Evolutionary conservation across 1,140 invertebrate genomes (phyloP).

Genomic region (Trinorchestia longiramus): DNA sequence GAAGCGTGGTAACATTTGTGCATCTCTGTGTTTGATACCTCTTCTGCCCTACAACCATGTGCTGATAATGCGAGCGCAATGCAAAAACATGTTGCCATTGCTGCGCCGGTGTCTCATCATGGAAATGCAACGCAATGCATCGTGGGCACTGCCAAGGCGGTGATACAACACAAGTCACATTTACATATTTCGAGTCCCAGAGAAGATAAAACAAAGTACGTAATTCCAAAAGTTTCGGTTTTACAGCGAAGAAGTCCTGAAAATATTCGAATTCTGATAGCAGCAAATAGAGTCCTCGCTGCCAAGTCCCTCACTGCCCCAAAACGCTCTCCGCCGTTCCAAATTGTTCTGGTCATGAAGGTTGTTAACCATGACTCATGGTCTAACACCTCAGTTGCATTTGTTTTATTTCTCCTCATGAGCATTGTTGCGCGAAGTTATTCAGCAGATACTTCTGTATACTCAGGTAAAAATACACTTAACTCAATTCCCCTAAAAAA

Average conservation of each 20-base stretch:
- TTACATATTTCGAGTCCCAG: neutral
- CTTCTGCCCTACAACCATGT: neutral
- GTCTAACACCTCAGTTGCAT: constrained; percentile 33
- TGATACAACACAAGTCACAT: constrained; percentile 29
- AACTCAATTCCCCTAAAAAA: neutral
- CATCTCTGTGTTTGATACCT: neutral
- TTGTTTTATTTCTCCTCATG: neutral
- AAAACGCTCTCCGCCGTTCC: neutral
- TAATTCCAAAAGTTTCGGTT: constrained; percentile 20
- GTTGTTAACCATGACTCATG: neutral
- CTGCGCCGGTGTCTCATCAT: neutral
- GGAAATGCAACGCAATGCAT: constrained; percentile 9
- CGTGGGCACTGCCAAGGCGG: neutral
- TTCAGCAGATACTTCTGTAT: neutral
- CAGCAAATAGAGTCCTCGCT: neutral
- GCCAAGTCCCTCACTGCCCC: neutral
- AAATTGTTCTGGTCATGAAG: neutral
- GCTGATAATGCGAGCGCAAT: constrained; percentile 8
- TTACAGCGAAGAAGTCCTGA: neutral
- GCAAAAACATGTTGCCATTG: neutral
- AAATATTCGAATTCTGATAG: neutral
- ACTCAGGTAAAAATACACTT: neutral
- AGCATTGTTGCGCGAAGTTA: neutral
- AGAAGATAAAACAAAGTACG: neutral
- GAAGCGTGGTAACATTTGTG: neutral